Evolutionary conservation across 2,888 invertebrate species (phyloP).

Genomic region (Drosophila nr. perissopoda): DNA sequence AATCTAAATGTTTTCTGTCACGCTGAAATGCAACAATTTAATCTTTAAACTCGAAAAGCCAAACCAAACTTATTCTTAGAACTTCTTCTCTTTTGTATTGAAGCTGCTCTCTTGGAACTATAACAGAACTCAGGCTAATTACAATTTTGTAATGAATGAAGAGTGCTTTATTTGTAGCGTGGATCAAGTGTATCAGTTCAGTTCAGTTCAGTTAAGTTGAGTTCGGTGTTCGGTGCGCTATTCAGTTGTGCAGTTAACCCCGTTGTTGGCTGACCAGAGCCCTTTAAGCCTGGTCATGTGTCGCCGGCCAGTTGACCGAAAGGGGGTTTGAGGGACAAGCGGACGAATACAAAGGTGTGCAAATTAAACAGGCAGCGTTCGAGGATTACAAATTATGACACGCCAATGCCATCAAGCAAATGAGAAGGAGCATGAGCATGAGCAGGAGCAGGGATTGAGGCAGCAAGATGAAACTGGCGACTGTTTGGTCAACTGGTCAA

Average conservation of each 20-base stretch:
- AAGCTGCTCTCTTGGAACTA: background rate
- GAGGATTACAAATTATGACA: slow-evolving; percentile 83
- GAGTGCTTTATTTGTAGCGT: slow-evolving; percentile 12
- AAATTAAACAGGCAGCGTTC: slow-evolving; percentile 78
- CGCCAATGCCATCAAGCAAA: slow-evolving; percentile 71
- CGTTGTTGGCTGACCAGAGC: slow-evolving; percentile 31
- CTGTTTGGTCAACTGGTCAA: slow-evolving; percentile 57
- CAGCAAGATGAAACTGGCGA: background rate
- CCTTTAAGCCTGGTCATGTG: slow-evolving; percentile 63
- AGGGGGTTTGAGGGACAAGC: slow-evolving; percentile 12
- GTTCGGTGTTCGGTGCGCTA: background rate
- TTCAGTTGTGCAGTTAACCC: slow-evolving; percentile 20
- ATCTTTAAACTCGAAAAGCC: background rate
- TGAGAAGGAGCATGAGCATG: slow-evolving; percentile 29
- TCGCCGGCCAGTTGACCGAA: slow-evolving; percentile 30
- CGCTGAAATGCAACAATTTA: background rate
- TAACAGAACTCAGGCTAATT: slow-evolving; percentile 26
- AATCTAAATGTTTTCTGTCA: too few relatives aligned
- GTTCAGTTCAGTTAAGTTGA: background rate
- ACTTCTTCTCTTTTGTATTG: background rate
- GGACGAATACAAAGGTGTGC: slow-evolving; percentile 76
- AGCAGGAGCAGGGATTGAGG: background rate
- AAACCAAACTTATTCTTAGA: background rate
- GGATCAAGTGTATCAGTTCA: slow-evolving; percentile 33
- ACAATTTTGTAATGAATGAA: slow-evolving; percentile 48